phyloP scores from a whole-genome alignment of 1,140 invertebrate species.

The Periplaneta americana region DNA sequence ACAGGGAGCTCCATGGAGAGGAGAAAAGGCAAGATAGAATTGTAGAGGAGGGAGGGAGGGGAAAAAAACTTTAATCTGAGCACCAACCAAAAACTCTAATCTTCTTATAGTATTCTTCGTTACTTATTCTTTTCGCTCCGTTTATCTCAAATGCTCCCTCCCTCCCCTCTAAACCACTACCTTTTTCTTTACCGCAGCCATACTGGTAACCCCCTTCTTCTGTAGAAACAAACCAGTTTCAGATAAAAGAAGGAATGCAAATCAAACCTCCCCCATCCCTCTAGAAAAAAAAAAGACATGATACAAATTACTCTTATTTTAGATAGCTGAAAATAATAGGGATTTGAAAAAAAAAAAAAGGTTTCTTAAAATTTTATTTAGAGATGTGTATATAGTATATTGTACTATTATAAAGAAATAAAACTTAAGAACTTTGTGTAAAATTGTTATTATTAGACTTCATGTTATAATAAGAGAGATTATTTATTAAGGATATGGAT shows the following conservation, averaged over 20 bases:
- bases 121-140: background rate
- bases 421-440: too few species aligned
- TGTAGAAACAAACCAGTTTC: background rate
- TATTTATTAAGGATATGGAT: too few species aligned
- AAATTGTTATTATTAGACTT: too few species aligned
- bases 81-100: background rate
- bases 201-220: background rate
- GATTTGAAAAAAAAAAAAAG: background rate
- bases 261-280: background rate
- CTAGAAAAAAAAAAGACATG: background rate
- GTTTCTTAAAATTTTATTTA: too few species aligned
- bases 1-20: background rate
- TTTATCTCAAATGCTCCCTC: background rate
- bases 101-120: background rate
- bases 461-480: too few species aligned
- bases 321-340: background rate
- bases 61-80: background rate
- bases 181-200: background rate
- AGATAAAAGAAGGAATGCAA: background rate
- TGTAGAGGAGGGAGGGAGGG: background rate
- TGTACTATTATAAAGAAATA: too few species aligned
- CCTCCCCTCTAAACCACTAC: background rate
- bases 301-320: background rate
- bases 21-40: background rate
- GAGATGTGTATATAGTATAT: too few species aligned